Evolutionary conservation across 2,888 invertebrate genomes (phyloP).

Genomic region (Philonicus albiceps): DNA sequence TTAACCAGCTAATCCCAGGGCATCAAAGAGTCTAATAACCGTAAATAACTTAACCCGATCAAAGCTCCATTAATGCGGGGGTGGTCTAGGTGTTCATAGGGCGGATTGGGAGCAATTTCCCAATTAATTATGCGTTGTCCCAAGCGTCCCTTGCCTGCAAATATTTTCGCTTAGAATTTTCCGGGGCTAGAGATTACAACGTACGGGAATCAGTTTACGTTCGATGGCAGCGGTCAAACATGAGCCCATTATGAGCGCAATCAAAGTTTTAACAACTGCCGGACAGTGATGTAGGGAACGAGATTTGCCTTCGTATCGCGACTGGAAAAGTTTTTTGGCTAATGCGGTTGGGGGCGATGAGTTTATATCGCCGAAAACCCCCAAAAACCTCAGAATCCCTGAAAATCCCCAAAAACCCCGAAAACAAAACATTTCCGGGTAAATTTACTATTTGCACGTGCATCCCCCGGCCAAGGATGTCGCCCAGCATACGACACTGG

Average conservation of each 20-base stretch:
- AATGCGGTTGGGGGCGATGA: background rate
- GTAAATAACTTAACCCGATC: background rate
- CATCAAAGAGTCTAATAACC: background rate
- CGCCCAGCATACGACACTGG: background rate
- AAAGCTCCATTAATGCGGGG: background rate
- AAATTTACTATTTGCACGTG: background rate
- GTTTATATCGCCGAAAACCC: background rate
- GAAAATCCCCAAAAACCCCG: background rate
- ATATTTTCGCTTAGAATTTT: background rate
- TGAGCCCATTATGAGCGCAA: background rate
- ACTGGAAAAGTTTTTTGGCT: background rate
- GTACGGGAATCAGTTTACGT: background rate
- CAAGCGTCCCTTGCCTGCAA: background rate
- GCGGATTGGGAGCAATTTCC: background rate
- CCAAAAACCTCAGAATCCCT: background rate
- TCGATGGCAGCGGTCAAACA: background rate
- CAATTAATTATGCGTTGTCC: background rate
- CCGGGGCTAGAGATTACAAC: background rate
- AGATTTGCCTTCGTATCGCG: background rate
- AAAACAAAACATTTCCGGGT: background rate
- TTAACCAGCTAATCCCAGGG: background rate
- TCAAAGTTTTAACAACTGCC: background rate
- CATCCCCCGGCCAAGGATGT: background rate
- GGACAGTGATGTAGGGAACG: background rate
- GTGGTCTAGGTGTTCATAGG: background rate